Conservation (phyloP, 2,797 vertebrate genomes). For the Protosalanx chinensis region DNA sequence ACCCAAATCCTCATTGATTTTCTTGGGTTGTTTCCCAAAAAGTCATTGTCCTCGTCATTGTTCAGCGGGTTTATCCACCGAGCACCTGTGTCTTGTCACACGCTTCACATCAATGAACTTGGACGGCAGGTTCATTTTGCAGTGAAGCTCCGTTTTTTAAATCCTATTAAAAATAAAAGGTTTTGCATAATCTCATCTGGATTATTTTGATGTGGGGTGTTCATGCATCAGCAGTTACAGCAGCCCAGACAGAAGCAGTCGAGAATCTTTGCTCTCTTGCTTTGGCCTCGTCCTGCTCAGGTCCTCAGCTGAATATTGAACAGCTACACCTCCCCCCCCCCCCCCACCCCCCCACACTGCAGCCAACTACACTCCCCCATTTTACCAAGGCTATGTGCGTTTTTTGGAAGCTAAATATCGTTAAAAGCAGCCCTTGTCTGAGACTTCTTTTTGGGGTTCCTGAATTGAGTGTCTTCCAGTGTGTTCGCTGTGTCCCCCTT, state of each 20-base stretch:
- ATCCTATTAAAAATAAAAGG: not conserved
- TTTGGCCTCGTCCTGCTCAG: too few relatives aligned
- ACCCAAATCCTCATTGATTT: slow-evolving; percentile 65
- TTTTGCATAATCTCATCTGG: not conserved
- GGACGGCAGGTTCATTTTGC: slow-evolving; percentile 12
- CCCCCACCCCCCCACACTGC: not conserved
- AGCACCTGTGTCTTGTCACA: slow-evolving; percentile 19
- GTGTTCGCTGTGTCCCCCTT: not conserved
- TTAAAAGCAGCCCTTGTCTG: not conserved
- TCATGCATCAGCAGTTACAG: not conserved
- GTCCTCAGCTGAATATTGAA: too few relatives aligned
- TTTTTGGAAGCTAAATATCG: not conserved
- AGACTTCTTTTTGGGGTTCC: not conserved
- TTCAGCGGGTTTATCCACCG: slow-evolving; percentile 26
- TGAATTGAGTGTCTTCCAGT: not conserved
- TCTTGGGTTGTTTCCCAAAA: slow-evolving; percentile 19
- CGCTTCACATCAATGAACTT: not conserved
- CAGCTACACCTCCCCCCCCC: too few relatives aligned
- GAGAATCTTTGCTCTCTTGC: not conserved
- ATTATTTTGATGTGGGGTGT: not conserved
- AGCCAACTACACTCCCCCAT: not conserved
- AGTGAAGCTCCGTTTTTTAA: not conserved
- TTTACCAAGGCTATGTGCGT: not conserved
- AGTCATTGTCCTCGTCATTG: slow-evolving; percentile 35
- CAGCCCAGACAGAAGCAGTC: not conserved